Percentiles rank a stretch among this genome's conserved stretches.
Conservation (phyloP, 2,888 invertebrate genomes). For the Pheosia tremula region DNA sequence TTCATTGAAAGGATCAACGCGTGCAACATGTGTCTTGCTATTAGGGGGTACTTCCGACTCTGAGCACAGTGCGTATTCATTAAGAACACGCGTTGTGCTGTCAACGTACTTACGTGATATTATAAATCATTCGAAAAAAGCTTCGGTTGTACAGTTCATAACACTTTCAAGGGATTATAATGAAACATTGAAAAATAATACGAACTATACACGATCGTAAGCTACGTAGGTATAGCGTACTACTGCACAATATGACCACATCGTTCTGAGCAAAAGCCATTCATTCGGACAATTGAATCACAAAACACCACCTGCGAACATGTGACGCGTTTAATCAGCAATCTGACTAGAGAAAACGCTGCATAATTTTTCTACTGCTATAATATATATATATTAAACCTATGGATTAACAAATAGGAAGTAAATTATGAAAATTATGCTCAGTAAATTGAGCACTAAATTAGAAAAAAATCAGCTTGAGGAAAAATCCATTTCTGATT, state of each 20-base stretch:
- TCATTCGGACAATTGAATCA: conserved; percentile 60
- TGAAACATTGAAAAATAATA: not conserved
- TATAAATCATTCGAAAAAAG: conserved; percentile 9
- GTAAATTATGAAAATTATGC: not conserved
- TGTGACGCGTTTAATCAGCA: conserved; percentile 61
- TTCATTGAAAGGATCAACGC: not conserved
- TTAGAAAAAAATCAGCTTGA: conserved; percentile 17
- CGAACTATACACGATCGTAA: not conserved
- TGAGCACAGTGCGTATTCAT: conserved; percentile 14
- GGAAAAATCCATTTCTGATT: conserved; percentile 34
- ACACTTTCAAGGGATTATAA: not conserved
- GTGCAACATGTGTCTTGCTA: conserved; percentile 19
- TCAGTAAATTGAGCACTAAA: conserved; percentile 6
- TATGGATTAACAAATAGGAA: not conserved
- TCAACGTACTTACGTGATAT: conserved; percentile 11
- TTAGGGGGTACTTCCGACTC: conserved; percentile 24
- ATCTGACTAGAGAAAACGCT: conserved; percentile 8
- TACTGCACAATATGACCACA: conserved; percentile 11
- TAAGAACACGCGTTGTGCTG: conserved; percentile 25
- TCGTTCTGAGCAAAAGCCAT: conserved; percentile 42
- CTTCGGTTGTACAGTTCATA: not conserved
- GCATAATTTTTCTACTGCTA: not conserved
- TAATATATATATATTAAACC: not conserved
- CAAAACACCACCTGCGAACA: conserved; percentile 61
- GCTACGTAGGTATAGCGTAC: not conserved